These are phyloP conservation scores for Gryon sp. DNA, from an alignment of 1,140 invertebrate species.

Conservation along the genomic window DNA sequence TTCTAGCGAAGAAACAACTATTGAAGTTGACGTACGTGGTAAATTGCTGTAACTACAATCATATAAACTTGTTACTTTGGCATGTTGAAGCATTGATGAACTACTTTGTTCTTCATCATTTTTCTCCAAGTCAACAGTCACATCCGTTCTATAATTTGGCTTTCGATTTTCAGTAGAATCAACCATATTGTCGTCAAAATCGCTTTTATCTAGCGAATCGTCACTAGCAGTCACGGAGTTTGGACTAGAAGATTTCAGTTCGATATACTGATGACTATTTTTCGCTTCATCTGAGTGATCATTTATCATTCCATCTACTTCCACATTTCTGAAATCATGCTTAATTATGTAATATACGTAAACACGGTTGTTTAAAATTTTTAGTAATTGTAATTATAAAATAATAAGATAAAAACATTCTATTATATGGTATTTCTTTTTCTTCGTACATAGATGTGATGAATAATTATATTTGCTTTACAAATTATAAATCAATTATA, in stretches of 20 bases:
- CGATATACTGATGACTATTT: constrained; percentile 70
- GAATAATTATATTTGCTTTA: too few relatives aligned
- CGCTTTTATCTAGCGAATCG: constrained; percentile 82
- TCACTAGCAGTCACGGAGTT: constrained; percentile 82
- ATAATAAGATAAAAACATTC: too few relatives aligned
- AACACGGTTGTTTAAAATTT: background rate
- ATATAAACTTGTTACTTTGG: constrained; percentile 55
- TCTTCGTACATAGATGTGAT: too few relatives aligned
- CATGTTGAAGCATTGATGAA: constrained; percentile 72
- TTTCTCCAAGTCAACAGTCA: constrained; percentile 74
- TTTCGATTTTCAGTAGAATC: constrained; percentile 74
- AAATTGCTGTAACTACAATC: constrained; percentile 61
- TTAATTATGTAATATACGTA: background rate
- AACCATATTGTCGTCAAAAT: constrained; percentile 79
- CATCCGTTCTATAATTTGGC: constrained; percentile 69
- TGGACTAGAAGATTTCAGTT: constrained; percentile 74
- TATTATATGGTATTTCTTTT: too few relatives aligned
- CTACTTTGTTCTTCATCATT: constrained; percentile 73
- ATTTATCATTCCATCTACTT: constrained; percentile 81
- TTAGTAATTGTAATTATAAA: too few relatives aligned
- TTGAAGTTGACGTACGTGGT: constrained; percentile 60
- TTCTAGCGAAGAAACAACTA: constrained; percentile 35
- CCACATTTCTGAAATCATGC: constrained; percentile 66
- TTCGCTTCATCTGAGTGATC: constrained; percentile 71
- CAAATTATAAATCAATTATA: too few relatives aligned